Evolutionary conservation across 37 sponge, comb jelly and placozoan genomes (phyloP), one percentile per base, ranked within the genome.

Genomic region (Ephydatia muelleri): DNA sequence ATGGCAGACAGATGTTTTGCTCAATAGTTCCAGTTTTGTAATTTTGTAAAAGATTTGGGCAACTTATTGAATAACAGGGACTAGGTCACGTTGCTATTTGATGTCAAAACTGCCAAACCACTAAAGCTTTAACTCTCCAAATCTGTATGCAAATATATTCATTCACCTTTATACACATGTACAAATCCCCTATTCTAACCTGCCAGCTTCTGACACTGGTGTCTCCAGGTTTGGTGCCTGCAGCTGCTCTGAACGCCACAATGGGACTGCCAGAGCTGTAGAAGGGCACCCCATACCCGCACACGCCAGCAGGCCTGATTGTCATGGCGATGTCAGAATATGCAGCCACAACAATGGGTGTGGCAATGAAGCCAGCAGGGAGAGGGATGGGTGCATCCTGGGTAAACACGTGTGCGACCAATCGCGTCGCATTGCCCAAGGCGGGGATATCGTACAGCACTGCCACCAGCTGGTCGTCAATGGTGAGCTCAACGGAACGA

Each of bases 201-300:
- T 89, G 31, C 49, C 87, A 83, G 19, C 73, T 79, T 38, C 40
- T 33, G 2, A 93, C 86, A 49, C 92, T 87, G n/a, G 79, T 87
- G n/a, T 65, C 36, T 14, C 87, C 91, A 26, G 92, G 87, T 14
- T 70, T 38, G 29, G 88, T 81, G 5, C 97, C 97, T n/a, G 92
- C 80, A 37, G 83, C 94, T 66, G 87, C 97, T 64, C 80, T 79
- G 26, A 96, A 89, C 75, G 82, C 80, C 38, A 96, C 88, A 12
- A 96, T 82, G 1, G 97, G 94, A 75, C 78, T 83, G 2, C 67
- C 75, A 80, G 79, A 77, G 75, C 87, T 89, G 77, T 85, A 87
- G 72, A 95, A 92, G 67, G 96, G 96, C 9, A 0, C 66, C 3
- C 96, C 96, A 80, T 79, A 87, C 36, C 75, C 81, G 85, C 96